Percentiles rank a stretch among this genome's conserved stretches.
These are phyloP conservation scores for Drosophila acutilabella DNA, from an alignment of 2,888 invertebrate genomes.

Conservation along the genomic window DNA sequence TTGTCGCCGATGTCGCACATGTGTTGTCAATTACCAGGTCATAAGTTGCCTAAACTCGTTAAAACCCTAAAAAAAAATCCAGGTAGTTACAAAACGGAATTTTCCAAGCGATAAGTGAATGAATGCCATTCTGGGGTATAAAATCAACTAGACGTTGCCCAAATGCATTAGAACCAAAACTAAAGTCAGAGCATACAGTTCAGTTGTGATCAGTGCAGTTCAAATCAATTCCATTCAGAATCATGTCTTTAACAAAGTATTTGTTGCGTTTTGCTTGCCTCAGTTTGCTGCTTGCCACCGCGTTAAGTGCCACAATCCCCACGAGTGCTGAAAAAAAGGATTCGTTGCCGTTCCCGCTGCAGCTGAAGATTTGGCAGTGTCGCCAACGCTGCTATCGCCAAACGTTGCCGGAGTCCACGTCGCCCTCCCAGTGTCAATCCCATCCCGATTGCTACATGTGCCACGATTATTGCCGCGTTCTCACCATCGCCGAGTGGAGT, in stretches of 20 bases:
- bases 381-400: conserved; percentile 62
- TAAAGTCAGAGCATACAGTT: conserved; percentile 33
- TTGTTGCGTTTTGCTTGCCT: conserved; percentile 6
- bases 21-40: conserved; percentile 65
- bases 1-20: conserved; percentile 48
- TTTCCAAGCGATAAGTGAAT: conserved; percentile 60
- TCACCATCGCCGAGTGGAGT: conserved; percentile 57
- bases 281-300: conserved; percentile 25
- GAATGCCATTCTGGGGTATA: conserved; percentile 48
- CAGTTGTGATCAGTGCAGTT: background rate
- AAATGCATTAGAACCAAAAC: conserved; percentile 54
- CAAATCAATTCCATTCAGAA: background rate
- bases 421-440: conserved; percentile 49
- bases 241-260: background rate
- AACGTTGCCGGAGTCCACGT: conserved; percentile 18
- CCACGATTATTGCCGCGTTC: conserved; percentile 72
- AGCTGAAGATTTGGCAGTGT: conserved; percentile 54
- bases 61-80: background rate
- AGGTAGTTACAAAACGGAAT: conserved; percentile 33
- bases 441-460: conserved; percentile 75
- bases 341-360: conserved; percentile 20
- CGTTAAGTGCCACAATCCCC: conserved; percentile 45
- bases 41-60: background rate
- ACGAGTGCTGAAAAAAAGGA: background rate
- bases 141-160: conserved; percentile 25